Conservation (phyloP, 2,888 invertebrate genomes). For the Mythimna vitellina region DNA sequence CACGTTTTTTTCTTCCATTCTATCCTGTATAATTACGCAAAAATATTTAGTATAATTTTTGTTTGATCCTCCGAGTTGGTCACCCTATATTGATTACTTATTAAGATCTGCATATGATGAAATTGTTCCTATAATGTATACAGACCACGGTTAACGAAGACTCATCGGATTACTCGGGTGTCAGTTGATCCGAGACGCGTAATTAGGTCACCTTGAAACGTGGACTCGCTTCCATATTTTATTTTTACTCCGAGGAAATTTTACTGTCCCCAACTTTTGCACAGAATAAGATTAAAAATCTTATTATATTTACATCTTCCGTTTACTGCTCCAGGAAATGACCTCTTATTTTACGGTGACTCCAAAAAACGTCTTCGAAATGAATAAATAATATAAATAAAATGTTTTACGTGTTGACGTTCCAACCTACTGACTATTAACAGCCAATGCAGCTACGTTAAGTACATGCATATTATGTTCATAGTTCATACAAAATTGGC, state of each 20-base stretch:
- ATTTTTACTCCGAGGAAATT: conserved; percentile 51
- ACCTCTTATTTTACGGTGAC: conserved; percentile 17
- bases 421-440: conserved; percentile 12
- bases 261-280: conserved; percentile 41
- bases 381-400: neutral
- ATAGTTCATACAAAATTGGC: conserved; percentile 47
- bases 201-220: conserved; percentile 69
- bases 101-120: conserved; percentile 16
- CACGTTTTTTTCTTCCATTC: too few species aligned
- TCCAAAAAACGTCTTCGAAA: neutral
- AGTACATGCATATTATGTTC: conserved; percentile 37
- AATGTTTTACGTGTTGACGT: conserved; percentile 18
- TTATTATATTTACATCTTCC: conserved; percentile 48
- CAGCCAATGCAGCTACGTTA: conserved; percentile 41
- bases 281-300: conserved; percentile 48
- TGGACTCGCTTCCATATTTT: conserved; percentile 57
- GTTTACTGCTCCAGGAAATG: conserved; percentile 26
- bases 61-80: too few species aligned
- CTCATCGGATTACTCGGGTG: conserved; percentile 67
- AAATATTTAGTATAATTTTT: too few species aligned
- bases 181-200: conserved; percentile 66
- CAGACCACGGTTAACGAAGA: conserved; percentile 59
- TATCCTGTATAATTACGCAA: too few species aligned
- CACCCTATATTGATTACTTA: neutral
- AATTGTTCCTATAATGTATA: conserved; percentile 39